Conservation (phyloP, 2,113 vertebrate species). For the Nothocercus nigrocapillus region DNA sequence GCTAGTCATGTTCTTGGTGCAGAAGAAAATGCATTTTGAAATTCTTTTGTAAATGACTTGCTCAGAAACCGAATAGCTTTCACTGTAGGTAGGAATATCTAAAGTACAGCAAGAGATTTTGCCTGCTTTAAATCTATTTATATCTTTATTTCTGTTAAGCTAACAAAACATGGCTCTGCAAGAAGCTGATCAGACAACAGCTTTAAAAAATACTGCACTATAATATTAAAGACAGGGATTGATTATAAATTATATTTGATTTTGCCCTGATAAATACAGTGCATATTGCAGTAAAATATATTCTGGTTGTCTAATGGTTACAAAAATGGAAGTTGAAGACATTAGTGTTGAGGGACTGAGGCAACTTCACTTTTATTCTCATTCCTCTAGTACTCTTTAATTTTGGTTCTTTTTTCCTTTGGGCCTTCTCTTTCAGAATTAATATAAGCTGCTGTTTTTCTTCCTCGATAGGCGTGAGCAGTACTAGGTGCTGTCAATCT, state of each 20-base stretch:
- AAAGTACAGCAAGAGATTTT: background rate
- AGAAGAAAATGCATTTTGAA: background rate
- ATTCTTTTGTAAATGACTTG: background rate
- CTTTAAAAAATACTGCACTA: background rate
- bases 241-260: background rate
- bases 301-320: background rate
- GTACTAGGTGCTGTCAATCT: conserved; percentile 28
- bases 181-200: background rate
- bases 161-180: accelerated
- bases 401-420: background rate
- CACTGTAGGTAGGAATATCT: background rate
- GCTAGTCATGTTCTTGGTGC: background rate
- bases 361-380: background rate
- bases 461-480: background rate
- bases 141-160: background rate
- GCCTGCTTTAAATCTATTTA: background rate
- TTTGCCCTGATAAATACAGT: background rate
- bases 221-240: background rate
- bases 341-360: background rate
- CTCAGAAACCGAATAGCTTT: background rate
- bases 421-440: background rate
- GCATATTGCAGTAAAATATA: background rate
- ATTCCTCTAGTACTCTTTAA: background rate
- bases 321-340: no score
- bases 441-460: background rate